phyloP scores from a whole-genome alignment of 2,888 invertebrate genomes.

The Tanypteryx hageni region DNA sequence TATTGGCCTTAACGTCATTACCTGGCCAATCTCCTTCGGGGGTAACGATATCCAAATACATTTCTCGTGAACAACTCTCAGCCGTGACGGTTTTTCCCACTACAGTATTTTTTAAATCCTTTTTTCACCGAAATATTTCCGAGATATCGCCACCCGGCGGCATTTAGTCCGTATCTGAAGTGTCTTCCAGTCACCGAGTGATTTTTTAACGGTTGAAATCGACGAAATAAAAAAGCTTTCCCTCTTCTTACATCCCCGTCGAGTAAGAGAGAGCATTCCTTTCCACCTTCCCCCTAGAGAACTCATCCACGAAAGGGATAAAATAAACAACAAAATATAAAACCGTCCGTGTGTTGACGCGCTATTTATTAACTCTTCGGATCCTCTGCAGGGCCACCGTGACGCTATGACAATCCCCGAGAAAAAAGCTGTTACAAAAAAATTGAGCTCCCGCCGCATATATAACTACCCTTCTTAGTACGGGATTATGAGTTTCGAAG shows the following conservation, averaged over 20 bases:
- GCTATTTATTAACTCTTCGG: slow-evolving; percentile 22
- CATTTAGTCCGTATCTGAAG: not conserved
- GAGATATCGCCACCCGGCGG: not conserved
- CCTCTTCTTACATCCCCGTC: not conserved
- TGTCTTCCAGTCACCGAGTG: not conserved
- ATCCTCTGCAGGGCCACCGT: not conserved
- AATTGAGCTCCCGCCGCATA: slow-evolving; percentile 31
- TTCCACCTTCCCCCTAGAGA: not conserved
- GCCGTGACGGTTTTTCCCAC: not conserved
- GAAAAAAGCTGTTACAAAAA: not conserved
- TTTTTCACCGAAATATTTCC: not conserved
- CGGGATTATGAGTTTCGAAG: not conserved
- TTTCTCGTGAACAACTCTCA: not conserved
- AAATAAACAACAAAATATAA: not conserved
- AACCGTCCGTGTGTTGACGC: slow-evolving; percentile 23
- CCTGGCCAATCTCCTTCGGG: slow-evolving; percentile 2
- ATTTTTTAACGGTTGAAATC: slow-evolving; percentile 23
- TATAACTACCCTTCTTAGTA: slow-evolving; percentile 20
- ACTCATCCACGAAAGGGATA: not conserved
- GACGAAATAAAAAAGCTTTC: not conserved
- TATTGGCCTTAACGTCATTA: not conserved
- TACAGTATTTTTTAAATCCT: not conserved
- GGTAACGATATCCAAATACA: not conserved
- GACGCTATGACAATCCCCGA: not conserved
- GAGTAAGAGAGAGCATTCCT: not conserved